Conservation (phyloP, 2,888 invertebrate species). For the Myopa tessellatipennis region DNA sequence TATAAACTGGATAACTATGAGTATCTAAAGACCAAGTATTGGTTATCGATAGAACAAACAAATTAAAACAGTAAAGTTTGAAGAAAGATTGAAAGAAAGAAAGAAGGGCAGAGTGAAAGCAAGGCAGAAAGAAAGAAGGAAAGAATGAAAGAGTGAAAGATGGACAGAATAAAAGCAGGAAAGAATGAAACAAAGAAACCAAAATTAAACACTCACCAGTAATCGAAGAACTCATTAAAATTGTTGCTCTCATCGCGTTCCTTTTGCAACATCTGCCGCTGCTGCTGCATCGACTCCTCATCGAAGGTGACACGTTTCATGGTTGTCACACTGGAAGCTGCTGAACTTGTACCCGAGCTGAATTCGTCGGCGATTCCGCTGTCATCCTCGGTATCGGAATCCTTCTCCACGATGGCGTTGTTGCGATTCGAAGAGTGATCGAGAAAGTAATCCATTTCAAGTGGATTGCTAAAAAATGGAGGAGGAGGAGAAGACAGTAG, state of each 20-base stretch:
- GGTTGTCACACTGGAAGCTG: constrained; percentile 28
- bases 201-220: constrained; percentile 51
- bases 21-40: too few relatives aligned
- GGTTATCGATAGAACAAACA: too few relatives aligned
- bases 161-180: not conserved
- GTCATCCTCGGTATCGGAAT: constrained; percentile 54
- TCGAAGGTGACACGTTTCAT: constrained; percentile 45
- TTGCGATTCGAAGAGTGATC: not conserved
- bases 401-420: constrained; percentile 10
- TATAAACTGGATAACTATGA: too few relatives aligned
- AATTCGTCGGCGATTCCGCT: constrained; percentile 56
- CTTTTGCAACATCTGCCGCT: constrained; percentile 19
- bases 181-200: not conserved
- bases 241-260: constrained; percentile 34
- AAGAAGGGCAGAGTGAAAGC: not conserved
- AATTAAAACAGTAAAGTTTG: too few relatives aligned
- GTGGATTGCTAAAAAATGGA: too few relatives aligned
- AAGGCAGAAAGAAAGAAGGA: not conserved
- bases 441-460: constrained; percentile 28
- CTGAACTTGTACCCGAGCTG: constrained; percentile 45
- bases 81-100: too few relatives aligned
- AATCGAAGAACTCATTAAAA: constrained; percentile 49
- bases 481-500: too few relatives aligned
- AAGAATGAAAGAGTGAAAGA: not conserved
- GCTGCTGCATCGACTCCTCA: constrained; percentile 30